Percentiles rank a stretch among this genome's conserved stretches.
These are phyloP conservation scores for Psococerastis gibbosa DNA, from an alignment of 2,888 invertebrate genomes.

Conservation along the genomic window DNA sequence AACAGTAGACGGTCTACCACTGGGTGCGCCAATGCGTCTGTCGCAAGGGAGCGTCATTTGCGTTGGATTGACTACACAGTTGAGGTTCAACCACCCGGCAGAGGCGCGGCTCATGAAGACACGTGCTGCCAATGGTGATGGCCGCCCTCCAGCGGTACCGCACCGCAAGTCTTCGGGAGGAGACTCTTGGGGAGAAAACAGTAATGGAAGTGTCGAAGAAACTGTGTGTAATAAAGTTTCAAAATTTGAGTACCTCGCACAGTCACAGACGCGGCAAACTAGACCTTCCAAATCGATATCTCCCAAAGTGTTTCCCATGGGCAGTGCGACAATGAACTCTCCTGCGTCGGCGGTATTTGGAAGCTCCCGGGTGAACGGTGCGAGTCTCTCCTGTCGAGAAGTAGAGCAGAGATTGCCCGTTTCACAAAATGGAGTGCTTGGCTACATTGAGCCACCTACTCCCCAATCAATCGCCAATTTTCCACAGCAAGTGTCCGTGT, in stretches of 20 bases:
- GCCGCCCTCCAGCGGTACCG: conserved; percentile 45
- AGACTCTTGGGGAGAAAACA: conserved; percentile 29
- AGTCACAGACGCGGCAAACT: conserved; percentile 38
- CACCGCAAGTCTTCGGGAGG: conserved; percentile 35
- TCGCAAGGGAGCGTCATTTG: conserved; percentile 84
- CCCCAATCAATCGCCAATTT: conserved; percentile 3
- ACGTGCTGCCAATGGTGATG: conserved; percentile 50
- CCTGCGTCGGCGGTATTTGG: conserved; percentile 67
- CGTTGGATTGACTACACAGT: conserved; percentile 75
- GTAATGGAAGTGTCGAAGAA: conserved; percentile 33
- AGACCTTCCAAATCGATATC: conserved; percentile 28
- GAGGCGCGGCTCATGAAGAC: conserved; percentile 77
- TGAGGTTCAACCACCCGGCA: conserved; percentile 83
- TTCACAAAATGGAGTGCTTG: conserved; percentile 1
- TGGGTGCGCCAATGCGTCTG: conserved; percentile 52
- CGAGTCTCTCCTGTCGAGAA: background rate
- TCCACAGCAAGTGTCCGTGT: conserved; percentile 1
- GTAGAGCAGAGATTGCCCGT: background rate
- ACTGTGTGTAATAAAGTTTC: conserved; percentile 58
- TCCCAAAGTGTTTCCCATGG: conserved; percentile 66
- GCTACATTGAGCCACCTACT: background rate
- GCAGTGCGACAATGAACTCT: conserved; percentile 57
- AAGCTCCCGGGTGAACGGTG: conserved; percentile 14
- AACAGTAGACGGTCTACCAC: conserved; percentile 51
- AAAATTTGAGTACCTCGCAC: conserved; percentile 57